Percentiles rank a stretch among this genome's conserved stretches.
These are phyloP conservation scores for Tanaodytes sp. DNA, from an alignment of 2,888 invertebrate species.

Conservation along the genomic window DNA sequence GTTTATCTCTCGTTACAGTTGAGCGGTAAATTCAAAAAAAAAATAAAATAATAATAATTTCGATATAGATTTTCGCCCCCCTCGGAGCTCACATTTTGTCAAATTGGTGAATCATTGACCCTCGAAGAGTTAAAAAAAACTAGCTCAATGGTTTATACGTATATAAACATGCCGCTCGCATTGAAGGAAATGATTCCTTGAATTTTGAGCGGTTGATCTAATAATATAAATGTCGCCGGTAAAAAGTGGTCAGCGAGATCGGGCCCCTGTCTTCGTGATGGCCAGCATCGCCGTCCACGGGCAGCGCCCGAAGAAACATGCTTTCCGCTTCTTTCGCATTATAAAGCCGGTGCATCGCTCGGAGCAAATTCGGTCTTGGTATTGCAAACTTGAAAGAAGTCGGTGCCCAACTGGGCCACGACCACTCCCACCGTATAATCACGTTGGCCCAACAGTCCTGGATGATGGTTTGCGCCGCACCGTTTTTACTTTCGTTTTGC, in stretches of 20 bases:
- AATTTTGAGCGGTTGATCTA: conserved; percentile 42
- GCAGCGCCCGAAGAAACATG: conserved; percentile 51
- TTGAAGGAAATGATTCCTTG: conserved; percentile 27
- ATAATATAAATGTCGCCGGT: conserved; percentile 40
- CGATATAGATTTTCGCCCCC: no score
- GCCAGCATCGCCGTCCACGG: no score
- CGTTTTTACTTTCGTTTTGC: conserved; percentile 54
- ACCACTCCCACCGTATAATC: conserved; percentile 63
- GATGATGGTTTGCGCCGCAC: conserved; percentile 53
- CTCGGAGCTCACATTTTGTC: no score
- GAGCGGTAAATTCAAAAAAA: no score
- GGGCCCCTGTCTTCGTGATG: conserved; percentile 18
- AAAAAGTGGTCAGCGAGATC: conserved; percentile 38
- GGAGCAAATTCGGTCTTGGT: conserved; percentile 54
- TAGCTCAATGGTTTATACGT: no score
- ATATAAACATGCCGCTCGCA: neutral
- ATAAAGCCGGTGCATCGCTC: conserved; percentile 53
- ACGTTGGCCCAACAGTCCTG: conserved; percentile 58
- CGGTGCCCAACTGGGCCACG: conserved; percentile 61
- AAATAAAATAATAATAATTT: no score
- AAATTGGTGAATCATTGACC: conserved; percentile 8
- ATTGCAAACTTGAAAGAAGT: conserved; percentile 54
- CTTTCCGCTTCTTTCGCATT: conserved; percentile 54
- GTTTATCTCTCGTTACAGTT: no score
- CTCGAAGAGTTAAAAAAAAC: no score